Percentiles rank a stretch among this genome's conserved stretches.
phyloP scores from a whole-genome alignment of 2,113 vertebrate species.

The Rhabdomys dilectus region DNA sequence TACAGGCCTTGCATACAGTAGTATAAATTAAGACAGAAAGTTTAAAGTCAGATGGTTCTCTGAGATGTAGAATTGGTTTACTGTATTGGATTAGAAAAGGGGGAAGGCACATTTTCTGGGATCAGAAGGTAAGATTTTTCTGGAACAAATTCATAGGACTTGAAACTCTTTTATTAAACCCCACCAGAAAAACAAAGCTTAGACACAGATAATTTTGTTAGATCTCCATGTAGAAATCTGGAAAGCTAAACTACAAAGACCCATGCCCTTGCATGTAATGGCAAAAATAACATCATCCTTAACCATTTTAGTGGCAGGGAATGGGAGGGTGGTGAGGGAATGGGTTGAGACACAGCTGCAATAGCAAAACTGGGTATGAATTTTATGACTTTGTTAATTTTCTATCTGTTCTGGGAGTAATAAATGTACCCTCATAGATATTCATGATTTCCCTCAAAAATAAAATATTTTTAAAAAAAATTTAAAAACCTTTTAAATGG shows the following conservation, averaged over 20 bases:
- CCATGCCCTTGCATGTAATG: constrained; percentile 52
- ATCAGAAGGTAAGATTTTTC: constrained; percentile 24
- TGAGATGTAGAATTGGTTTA: background rate
- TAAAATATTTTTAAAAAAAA: background rate
- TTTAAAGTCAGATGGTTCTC: constrained; percentile 67
- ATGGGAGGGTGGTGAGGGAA: background rate
- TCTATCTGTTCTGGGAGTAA: constrained; percentile 83
- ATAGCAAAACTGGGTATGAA: constrained; percentile 69
- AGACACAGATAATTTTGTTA: constrained; percentile 27
- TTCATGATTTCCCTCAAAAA: constrained; percentile 75
- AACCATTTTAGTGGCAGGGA: constrained; percentile 70
- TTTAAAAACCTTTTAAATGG: constrained; percentile 65
- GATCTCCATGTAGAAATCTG: constrained; percentile 45
- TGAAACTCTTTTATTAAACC: constrained; percentile 14
- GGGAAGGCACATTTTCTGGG: constrained; percentile 16
- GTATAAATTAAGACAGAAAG: constrained; percentile 83
- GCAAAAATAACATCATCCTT: constrained; percentile 78
- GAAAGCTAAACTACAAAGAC: constrained; percentile 67
- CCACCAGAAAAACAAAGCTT: constrained; percentile 49
- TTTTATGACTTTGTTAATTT: constrained; percentile 85
- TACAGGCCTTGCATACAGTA: constrained; percentile 53
- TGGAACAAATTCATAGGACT: constrained; percentile 24
- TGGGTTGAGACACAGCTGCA: constrained; percentile 71
- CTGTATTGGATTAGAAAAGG: constrained; percentile 45
- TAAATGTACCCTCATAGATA: constrained; percentile 76